These are phyloP conservation scores for Eristalis arbustorum DNA, from an alignment of 2,888 invertebrate species.

Conservation along the genomic window DNA sequence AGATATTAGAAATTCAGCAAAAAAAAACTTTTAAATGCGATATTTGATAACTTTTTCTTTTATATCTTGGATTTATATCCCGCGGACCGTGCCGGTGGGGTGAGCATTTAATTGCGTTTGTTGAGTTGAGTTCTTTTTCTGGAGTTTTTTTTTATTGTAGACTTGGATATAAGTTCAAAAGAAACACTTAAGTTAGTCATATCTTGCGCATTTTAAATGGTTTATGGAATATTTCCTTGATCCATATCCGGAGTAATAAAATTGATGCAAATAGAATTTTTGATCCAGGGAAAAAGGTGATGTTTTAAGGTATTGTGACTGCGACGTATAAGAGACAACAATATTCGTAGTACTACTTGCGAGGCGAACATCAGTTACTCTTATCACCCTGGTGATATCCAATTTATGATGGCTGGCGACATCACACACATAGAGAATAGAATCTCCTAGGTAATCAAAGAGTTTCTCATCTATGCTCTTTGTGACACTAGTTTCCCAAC, in stretches of 20 bases:
- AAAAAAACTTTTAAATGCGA: constrained; percentile 22
- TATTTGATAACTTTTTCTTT: constrained; percentile 8
- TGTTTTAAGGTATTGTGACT: no score
- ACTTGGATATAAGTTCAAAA: background rate
- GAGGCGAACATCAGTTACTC: no score
- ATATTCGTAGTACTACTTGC: no score
- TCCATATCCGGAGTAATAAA: background rate
- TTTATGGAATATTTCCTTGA: background rate
- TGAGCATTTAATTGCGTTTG: background rate
- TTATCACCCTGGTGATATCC: no score
- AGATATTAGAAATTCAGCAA: background rate
- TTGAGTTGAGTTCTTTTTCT: background rate
- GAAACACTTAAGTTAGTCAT: background rate
- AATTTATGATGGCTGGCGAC: no score
- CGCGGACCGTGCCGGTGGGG: background rate
- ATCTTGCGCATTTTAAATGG: background rate
- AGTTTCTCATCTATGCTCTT: no score
- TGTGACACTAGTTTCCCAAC: no score
- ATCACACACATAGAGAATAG: no score
- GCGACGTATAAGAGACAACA: no score
- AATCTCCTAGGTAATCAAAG: no score
- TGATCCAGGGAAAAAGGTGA: background rate
- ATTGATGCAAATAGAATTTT: background rate
- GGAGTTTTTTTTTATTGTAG: background rate
- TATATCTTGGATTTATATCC: background rate